phyloP scores from a whole-genome alignment of 1,140 invertebrate species.

The Drosophila albomicans region DNA sequence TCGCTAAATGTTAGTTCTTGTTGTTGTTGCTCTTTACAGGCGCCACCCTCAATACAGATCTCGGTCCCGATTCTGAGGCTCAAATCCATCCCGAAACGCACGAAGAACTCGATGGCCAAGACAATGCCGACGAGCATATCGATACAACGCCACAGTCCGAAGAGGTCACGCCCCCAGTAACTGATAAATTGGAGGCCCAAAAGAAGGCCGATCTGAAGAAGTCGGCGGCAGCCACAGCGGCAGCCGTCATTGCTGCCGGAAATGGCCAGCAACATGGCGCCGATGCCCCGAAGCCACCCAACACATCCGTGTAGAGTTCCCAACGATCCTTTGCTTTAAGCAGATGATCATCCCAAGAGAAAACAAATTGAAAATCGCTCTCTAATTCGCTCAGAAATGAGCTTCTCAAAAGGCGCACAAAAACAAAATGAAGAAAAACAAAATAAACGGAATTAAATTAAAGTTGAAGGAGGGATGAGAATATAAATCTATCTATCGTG shows the following conservation, averaged over 20 bases:
- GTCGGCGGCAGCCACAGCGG: conserved; percentile 65
- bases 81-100: conserved; percentile 81
- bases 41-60: conserved; percentile 83
- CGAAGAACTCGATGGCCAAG: conserved; percentile 79
- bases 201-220: conserved; percentile 82
- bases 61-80: conserved; percentile 84
- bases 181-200: conserved; percentile 80
- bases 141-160: conserved; percentile 82
- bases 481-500: conserved; percentile 16
- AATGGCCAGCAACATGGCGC: conserved; percentile 67
- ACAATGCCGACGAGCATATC: conserved; percentile 81
- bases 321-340: conserved; percentile 52
- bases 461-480: conserved; percentile 24
- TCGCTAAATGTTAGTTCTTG: conserved; percentile 85
- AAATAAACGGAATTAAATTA: background rate
- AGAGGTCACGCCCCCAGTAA: conserved; percentile 82
- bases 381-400: conserved; percentile 33
- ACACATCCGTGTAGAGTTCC: conserved; percentile 74
- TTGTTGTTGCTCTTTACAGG: conserved; percentile 84
- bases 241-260: conserved; percentile 71
- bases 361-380: conserved; percentile 20
- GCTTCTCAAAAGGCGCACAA: conserved; percentile 67
- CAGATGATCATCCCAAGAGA: conserved; percentile 18
- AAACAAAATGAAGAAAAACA: background rate
- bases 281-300: conserved; percentile 75